Base-by-base conservation (phyloP, 2,888 invertebrate genomes). In the Ormyrus thymus region DNA sequence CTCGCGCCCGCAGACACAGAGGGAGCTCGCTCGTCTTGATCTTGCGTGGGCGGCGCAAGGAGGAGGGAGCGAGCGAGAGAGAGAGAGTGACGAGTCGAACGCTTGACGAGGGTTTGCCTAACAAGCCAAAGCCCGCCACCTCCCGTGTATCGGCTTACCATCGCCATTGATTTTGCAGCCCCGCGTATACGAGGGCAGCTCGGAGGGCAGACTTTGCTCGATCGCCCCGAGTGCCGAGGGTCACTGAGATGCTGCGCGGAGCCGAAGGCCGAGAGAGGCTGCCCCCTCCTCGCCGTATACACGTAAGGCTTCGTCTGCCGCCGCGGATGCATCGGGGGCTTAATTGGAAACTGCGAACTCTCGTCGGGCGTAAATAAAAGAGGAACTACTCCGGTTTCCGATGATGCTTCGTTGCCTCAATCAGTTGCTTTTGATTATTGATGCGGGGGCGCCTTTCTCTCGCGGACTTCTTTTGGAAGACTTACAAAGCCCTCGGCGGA, bases 71-170 rank as follows among this genome's bases (percentile, higher is more conserved):
- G 48, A 15, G 45, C 0, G n/a, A 11, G 45, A 29, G 7, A 53
- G 51, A 64, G 7, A 29, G 48, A 71, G 61, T 46, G 71, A 71
- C 61, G 71, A 59, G 61, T 71, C 61, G 71, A 59, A 61, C n/a
- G 51, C 61, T 61, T 74, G 74, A 66, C 66, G 74, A 66, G 66
- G 74, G 74, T 74, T 74, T 66, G 74, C 50, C 55, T 74, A 74
- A 74, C 58, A 66, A 66, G 74, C 66, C 7, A 61, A 29, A 29
- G 29, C 29, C 29, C 66, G 53, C 46, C 68, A 56, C 68, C 56
- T 69, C 68, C n/a, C n/a, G 58, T 62, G 58, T 66, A 74, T 74
- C 74, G 74, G 66, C 74, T 74, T 66, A 66, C 65, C 74, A 59
- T 58, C 8, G 50, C 66, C 74, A 74, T 74, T 66, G 74, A 74